These are phyloP conservation scores for Enhydra lutris DNA, from an alignment of 2,113 vertebrate genomes.

Conservation along the genomic window DNA sequence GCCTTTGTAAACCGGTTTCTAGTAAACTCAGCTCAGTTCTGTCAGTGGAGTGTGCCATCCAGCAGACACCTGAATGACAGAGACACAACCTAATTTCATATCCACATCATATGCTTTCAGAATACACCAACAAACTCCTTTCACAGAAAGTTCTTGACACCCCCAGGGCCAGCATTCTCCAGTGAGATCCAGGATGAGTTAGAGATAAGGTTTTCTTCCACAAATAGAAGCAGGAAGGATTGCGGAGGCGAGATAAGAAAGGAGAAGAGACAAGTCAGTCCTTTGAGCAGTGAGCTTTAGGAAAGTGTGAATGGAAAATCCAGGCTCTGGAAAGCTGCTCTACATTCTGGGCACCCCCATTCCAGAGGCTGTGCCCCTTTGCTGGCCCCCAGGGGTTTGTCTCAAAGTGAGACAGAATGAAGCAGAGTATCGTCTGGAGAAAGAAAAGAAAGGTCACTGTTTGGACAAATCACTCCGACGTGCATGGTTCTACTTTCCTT, in stretches of 20 bases:
- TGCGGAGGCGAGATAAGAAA: not conserved
- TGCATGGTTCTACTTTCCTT: constrained; percentile 3
- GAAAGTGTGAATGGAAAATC: not conserved
- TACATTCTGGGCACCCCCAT: not conserved
- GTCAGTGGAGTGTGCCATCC: not conserved
- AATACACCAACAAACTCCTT: not conserved
- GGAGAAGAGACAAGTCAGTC: not conserved
- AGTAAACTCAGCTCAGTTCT: not conserved
- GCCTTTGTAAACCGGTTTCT: not conserved
- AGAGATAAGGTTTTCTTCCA: not conserved
- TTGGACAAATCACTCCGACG: not conserved
- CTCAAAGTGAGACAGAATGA: not conserved
- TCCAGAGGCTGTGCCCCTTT: not conserved
- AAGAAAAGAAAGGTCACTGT: not conserved
- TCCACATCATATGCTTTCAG: not conserved
- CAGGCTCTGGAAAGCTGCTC: not conserved
- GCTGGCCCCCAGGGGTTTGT: not conserved
- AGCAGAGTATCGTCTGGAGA: not conserved
- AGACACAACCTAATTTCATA: not conserved
- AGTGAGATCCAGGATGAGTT: not conserved
- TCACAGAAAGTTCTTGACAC: not conserved
- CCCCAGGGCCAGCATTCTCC: not conserved
- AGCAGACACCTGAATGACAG: not conserved
- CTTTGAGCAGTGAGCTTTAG: not conserved
- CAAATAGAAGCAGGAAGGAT: not conserved